These are phyloP conservation scores for Daboia siamensis DNA, from an alignment of 2,113 vertebrate genomes.

Conservation along the genomic window DNA sequence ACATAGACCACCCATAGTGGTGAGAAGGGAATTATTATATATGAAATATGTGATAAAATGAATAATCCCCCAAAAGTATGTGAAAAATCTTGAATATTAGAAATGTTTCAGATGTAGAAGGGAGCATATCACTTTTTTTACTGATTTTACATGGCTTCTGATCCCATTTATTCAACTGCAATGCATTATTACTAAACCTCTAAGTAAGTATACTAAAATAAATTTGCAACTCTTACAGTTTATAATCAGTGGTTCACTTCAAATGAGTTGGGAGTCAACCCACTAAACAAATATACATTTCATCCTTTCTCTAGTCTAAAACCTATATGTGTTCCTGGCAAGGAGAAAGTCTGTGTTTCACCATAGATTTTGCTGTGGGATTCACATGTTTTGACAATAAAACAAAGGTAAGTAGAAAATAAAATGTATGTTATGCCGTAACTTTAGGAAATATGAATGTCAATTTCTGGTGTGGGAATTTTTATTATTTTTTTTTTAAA, in stretches of 20 bases:
- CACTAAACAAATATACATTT: background rate
- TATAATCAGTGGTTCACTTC: background rate
- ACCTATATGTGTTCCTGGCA: conserved; percentile 87
- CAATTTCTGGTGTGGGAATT: background rate
- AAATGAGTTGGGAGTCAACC: background rate
- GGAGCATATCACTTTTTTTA: background rate
- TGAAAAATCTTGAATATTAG: background rate
- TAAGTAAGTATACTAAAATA: background rate
- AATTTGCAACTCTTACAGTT: background rate
- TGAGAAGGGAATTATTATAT: too few species aligned
- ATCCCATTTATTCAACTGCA: background rate
- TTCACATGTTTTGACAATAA: conserved; percentile 86
- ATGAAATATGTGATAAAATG: background rate
- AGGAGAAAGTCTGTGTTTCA: conserved; percentile 82
- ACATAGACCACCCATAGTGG: too few species aligned
- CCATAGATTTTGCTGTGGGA: conserved; percentile 83
- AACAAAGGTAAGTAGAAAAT: conserved; percentile 77
- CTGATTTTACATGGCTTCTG: background rate
- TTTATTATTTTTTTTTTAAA: too few species aligned
- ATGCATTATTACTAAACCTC: background rate
- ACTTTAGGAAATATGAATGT: background rate
- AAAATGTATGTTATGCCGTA: background rate
- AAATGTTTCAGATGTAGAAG: background rate
- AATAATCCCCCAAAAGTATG: background rate
- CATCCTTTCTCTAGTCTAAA: conserved; percentile 77